These are phyloP conservation scores for Tadarida brasiliensis DNA, from an alignment of 2,797 vertebrate species.

Conservation along the genomic window DNA sequence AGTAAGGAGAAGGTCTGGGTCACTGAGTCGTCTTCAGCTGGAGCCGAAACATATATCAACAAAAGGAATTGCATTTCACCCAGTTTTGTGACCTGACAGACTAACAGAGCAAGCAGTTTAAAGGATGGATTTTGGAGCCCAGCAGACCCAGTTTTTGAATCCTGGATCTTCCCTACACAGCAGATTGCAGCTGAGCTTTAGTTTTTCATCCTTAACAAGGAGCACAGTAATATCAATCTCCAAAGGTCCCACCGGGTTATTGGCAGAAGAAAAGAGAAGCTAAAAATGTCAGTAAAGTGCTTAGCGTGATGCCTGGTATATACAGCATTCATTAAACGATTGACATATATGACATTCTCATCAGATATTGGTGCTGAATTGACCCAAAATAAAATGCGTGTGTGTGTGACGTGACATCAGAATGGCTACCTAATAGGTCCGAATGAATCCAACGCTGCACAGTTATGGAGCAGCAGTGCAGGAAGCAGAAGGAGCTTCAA, in stretches of 20 bases:
- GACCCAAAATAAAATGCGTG: not conserved
- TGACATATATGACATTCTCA: not conserved
- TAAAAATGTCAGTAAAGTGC: not conserved
- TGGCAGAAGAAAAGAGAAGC: not conserved
- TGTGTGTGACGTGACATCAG: not conserved
- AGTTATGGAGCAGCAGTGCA: not conserved
- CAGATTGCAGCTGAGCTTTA: not conserved
- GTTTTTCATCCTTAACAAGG: not conserved
- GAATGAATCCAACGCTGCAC: not conserved
- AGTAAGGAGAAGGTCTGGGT: not conserved
- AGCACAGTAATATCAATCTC: not conserved
- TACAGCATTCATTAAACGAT: not conserved
- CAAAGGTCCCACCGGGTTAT: not conserved
- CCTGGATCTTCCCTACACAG: not conserved
- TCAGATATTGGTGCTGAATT: not conserved
- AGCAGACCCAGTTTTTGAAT: constrained; percentile 5
- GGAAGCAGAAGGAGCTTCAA: not conserved
- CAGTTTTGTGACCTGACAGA: not conserved
- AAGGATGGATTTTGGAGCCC: constrained; percentile 21
- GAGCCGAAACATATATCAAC: not conserved
- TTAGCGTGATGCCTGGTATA: not conserved
- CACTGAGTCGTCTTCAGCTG: not conserved
- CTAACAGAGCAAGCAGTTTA: not conserved
- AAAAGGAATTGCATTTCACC: constrained; percentile 54
- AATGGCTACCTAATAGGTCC: not conserved